Percentiles rank a stretch among this genome's conserved stretches.
Conservation (phyloP, 2,797 vertebrate genomes). For the Protosalanx chinensis region DNA sequence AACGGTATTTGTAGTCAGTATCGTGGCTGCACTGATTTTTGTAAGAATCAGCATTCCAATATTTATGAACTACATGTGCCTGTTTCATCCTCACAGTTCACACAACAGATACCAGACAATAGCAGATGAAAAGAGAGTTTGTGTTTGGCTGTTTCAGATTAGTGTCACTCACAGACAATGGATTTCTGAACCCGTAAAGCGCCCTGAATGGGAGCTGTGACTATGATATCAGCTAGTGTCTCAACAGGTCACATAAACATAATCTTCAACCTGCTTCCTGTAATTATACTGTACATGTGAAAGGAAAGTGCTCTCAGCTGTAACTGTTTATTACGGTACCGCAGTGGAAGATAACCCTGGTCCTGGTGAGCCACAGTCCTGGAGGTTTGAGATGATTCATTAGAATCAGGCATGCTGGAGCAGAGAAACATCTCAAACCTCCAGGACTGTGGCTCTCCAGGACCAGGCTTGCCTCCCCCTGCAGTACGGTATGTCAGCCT, state of each 20-base stretch:
- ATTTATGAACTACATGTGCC: constrained; percentile 45
- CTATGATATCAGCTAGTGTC: not conserved
- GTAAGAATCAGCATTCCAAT: constrained; percentile 39
- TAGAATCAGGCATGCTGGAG: no score
- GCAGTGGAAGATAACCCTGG: no score
- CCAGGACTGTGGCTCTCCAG: no score
- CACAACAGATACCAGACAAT: constrained; percentile 32
- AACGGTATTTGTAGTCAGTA: no score
- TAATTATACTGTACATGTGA: constrained; percentile 2
- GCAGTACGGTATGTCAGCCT: not conserved
- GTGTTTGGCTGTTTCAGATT: constrained; percentile 21
- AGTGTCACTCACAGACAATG: constrained; percentile 19
- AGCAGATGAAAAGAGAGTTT: constrained; percentile 10
- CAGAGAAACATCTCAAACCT: no score
- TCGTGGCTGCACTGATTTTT: not conserved
- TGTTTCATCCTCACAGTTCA: constrained; percentile 32
- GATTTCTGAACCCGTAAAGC: constrained; percentile 22
- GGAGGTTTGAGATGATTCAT: no score
- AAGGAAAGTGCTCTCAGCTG: not conserved
- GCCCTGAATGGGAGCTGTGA: constrained; percentile 30
- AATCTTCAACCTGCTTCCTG: constrained; percentile 15
- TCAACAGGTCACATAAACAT: constrained; percentile 2
- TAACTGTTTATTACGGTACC: not conserved
- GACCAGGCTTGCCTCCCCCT: no score
- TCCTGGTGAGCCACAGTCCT: no score